Conservation (phyloP, 2,113 vertebrate genomes). For the Camelus bactrianus region DNA sequence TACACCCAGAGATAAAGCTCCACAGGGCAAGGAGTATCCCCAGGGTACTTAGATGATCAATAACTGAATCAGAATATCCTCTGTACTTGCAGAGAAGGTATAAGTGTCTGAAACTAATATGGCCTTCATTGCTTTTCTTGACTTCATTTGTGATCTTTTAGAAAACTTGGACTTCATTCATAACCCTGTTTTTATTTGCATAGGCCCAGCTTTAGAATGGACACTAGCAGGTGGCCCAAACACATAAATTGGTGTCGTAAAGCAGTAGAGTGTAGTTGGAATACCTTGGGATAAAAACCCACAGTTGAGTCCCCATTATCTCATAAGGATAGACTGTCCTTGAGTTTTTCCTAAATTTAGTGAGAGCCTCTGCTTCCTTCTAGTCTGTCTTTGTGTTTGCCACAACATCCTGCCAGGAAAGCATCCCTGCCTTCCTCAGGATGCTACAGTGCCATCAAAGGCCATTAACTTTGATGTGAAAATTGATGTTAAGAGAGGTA, state of each 20-base stretch:
- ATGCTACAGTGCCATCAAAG: neutral
- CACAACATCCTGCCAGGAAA: neutral
- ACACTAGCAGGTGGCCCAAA: neutral
- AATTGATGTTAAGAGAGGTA: neutral
- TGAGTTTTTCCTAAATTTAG: neutral
- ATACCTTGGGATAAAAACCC: neutral
- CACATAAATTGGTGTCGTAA: neutral
- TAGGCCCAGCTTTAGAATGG: neutral
- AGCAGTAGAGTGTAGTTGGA: neutral
- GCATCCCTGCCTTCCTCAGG: neutral
- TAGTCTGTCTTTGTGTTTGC: neutral
- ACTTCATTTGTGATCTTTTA: neutral
- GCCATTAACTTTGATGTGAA: neutral
- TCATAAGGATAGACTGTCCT: neutral
- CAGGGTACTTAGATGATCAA: neutral
- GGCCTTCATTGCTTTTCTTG: neutral
- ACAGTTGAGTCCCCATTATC: neutral
- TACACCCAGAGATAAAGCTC: neutral
- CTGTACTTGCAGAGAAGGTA: neutral
- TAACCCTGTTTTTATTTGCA: neutral
- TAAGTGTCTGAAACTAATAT: neutral
- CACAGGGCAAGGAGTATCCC: neutral
- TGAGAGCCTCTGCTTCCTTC: neutral
- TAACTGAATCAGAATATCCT: neutral
- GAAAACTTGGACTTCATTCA: neutral